Evolutionary conservation across 1,140 invertebrate genomes (phyloP).

Genomic region (Drosophila micromelanica): DNA sequence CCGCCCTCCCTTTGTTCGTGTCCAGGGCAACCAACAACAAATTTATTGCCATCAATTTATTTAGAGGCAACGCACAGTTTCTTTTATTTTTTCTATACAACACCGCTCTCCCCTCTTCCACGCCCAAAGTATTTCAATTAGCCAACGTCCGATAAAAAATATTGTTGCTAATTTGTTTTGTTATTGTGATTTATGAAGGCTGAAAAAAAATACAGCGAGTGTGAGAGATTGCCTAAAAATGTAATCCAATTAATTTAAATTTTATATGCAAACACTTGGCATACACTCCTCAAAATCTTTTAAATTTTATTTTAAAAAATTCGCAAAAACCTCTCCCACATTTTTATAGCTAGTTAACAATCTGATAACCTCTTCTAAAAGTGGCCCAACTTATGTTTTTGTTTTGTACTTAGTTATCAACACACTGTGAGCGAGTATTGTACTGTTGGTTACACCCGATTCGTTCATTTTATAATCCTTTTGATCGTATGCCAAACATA

Average conservation of each 20-base stretch:
- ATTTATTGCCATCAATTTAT: slow-evolving; percentile 79
- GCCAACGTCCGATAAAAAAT: slow-evolving; percentile 60
- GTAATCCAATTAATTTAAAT: slow-evolving; percentile 32
- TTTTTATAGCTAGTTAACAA: no score
- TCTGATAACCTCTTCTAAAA: no score
- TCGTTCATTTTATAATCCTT: no score
- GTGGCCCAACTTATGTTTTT: no score
- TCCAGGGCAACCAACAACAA: slow-evolving; percentile 49
- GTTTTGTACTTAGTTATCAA: no score
- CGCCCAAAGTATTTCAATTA: slow-evolving; percentile 70
- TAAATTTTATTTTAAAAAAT: no score
- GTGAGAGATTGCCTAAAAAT: slow-evolving; percentile 3
- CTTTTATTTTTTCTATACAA: slow-evolving; percentile 39
- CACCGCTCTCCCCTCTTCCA: not conserved
- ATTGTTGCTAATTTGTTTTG: slow-evolving; percentile 75
- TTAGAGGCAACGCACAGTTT: slow-evolving; percentile 48
- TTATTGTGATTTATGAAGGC: slow-evolving; percentile 76
- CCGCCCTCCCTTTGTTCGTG: slow-evolving; percentile 4
- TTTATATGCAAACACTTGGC: slow-evolving; percentile 25
- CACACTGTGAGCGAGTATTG: no score
- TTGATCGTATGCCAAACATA: not conserved
- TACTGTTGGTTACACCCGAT: not conserved
- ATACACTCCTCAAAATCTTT: not conserved
- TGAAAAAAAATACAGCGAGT: not conserved
- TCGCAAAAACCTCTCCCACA: no score